Base-by-base conservation (phyloP, 2,888 invertebrate species). In the Alcis repandata region DNA sequence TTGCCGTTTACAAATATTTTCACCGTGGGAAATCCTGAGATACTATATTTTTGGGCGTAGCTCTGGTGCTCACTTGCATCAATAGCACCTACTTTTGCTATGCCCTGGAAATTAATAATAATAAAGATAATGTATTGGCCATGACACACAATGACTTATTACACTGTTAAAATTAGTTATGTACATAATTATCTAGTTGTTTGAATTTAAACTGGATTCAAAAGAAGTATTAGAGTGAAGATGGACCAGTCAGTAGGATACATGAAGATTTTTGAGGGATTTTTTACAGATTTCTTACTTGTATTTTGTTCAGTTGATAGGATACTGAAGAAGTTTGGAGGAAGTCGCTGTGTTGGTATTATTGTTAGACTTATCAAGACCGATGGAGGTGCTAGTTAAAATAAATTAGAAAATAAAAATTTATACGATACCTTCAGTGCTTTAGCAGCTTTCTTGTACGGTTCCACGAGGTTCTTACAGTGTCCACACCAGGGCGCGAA, bases 401-500 rank as follows among this genome's bases (percentile, higher is more conserved):
- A n/a, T n/a, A n/a, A n/a, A n/a, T n/a, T n/a, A n/a, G n/a, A n/a
- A n/a, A n/a, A n/a, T n/a, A n/a, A n/a, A n/a, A n/a, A n/a, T n/a
- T n/a, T n/a, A 22, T 19, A 19, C 10, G 3, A 66, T 69, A 97
- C 97, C 95, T 98, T 99, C 0, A 99, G 91, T 0, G 98, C 99
- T 72, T 95, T 95, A 1, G 99, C 99, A 56, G 98, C 96, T 92
- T 99, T 99, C 69, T 97, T 96, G 91, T 98, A 99, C 84, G 98
- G 97, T 46, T 45, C 45, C 33, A 96, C 98, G 46, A 99, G 94
- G 68, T 95, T 95, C 87, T 99, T 96, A 89, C 99, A 98, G 83
- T 98, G 97, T 11, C 97, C 98, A 87, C 97, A 99, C 99, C 99
- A 99, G 0, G 99, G 98, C 0, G 99, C 99, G 87, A 95, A 99